phyloP scores from a whole-genome alignment of 2,797 vertebrate genomes.

The Scomberomorus guttatus region DNA sequence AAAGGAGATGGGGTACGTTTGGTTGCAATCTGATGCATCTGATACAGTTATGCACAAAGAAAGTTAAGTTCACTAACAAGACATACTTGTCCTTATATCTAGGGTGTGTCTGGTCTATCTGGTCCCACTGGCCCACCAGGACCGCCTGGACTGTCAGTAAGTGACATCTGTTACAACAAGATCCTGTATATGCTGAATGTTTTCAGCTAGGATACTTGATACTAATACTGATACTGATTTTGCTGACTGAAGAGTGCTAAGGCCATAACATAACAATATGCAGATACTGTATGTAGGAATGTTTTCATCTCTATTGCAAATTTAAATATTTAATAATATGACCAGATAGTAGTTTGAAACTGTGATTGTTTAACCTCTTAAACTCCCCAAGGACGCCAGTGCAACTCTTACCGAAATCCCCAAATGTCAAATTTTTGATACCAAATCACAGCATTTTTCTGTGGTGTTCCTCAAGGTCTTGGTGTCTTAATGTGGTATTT shows the following conservation, averaged over 20 bases:
- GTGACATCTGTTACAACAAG: conserved; percentile 54
- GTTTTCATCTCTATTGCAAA: not conserved
- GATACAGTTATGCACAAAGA: not conserved
- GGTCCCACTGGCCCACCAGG: conserved; percentile 91
- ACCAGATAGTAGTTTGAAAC: not conserved
- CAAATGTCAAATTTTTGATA: too few relatives aligned
- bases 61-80: conserved; percentile 14
- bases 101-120: conserved; percentile 85
- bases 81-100: conserved; percentile 39
- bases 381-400: too few relatives aligned
- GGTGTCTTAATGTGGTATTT: too few relatives aligned
- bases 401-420: too few relatives aligned
- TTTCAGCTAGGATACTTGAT: not conserved
- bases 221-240: not conserved
- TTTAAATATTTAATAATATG: not conserved
- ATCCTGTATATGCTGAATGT: not conserved
- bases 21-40: not conserved
- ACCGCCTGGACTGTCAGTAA: conserved; percentile 88
- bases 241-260: not conserved
- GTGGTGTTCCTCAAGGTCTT: too few relatives aligned
- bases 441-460: too few relatives aligned
- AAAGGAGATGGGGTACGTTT: conserved; percentile 90
- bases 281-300: not conserved
- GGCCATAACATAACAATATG: not conserved
- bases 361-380: not conserved